Evolutionary conservation across 2,888 invertebrate genomes (phyloP), one percentile per base, ranked within the genome.

Genomic region (Leptothorax acervorum): DNA sequence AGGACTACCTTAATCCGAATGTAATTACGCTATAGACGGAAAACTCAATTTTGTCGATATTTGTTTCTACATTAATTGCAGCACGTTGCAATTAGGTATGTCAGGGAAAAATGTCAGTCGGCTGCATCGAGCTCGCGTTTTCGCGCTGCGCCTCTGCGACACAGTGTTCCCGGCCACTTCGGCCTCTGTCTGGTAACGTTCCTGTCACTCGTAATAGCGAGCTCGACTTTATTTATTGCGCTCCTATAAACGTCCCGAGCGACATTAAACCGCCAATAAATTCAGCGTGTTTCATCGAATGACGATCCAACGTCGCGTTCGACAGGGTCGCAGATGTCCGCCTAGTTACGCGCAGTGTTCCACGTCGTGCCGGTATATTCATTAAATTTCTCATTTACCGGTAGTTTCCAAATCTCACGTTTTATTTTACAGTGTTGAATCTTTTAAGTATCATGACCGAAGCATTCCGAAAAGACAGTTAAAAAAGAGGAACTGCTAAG

Each of bases 191-290:
- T 51, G 76, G 65, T 70, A 81, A 81, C 83, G 76, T 74, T 82
- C 74, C 57, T 85, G 63, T 84, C 83, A 51, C 82, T 63, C 82
- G 85, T 78, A 84, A 76, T 66, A 57, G 68, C 55, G 73, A 75
- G 83, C 83, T 81, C 84, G 83, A 63, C 78, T 90, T 89, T 90
- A 90, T 90, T 90, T 87, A 89, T 86, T 71, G 82, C 87, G 18
- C 79, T 65, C 71, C 88, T 78, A 86, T 88, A 86, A 88, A 88
- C 85, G 85, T 87, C 87, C 85, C 84, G 18, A 35, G 73, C 65
- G 83, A 83, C 86, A 90, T 90, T 87, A 90, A 90, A 88, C 78
- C 84, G 73, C 60, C 85, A 89, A 89, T 90, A 90, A 90, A 90
- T 90, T 87, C 82, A 60, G 39, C 75, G 84, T 70, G 83, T 86